Conservation (phyloP, 1,140 invertebrate genomes). For the Drosophila pallidifrons region DNA sequence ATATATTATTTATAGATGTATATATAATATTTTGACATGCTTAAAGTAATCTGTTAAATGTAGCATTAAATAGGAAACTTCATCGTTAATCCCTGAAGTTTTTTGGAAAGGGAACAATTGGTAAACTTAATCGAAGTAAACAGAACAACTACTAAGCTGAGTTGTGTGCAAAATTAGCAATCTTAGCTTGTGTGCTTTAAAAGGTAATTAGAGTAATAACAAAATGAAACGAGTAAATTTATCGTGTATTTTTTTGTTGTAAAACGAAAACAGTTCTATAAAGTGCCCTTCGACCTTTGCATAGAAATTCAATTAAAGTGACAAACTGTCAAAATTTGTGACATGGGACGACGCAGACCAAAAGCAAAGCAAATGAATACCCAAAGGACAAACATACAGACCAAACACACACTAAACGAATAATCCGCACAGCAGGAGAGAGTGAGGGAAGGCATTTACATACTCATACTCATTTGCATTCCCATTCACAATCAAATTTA, state of each 20-base stretch:
- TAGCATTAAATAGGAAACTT: not conserved
- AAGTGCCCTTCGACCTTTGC: conserved; percentile 28
- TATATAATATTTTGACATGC: too few relatives aligned
- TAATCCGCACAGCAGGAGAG: conserved; percentile 19
- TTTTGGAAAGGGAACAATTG: not conserved
- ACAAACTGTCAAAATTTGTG: conserved; percentile 78
- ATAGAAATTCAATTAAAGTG: conserved; percentile 78
- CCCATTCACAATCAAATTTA: conserved; percentile 53
- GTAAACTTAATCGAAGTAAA: not conserved
- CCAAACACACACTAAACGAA: conserved; percentile 1
- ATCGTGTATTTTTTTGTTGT: not conserved
- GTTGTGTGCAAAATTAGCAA: not conserved
- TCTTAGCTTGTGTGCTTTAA: not conserved
- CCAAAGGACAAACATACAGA: conserved; percentile 50
- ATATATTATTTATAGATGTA: too few relatives aligned
- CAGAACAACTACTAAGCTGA: not conserved
- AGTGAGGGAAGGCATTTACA: conserved; percentile 6
- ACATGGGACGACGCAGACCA: conserved; percentile 54
- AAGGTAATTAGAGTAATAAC: conserved; percentile 1
- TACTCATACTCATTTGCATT: not conserved
- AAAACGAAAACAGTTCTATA: conserved; percentile 14
- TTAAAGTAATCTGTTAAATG: too few relatives aligned
- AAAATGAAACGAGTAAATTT: conserved; percentile 4
- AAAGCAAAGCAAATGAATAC: conserved; percentile 44
- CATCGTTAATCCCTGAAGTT: not conserved